phyloP scores from a whole-genome alignment of 2,113 vertebrate genomes.

The Pogonocichla stellata region DNA sequence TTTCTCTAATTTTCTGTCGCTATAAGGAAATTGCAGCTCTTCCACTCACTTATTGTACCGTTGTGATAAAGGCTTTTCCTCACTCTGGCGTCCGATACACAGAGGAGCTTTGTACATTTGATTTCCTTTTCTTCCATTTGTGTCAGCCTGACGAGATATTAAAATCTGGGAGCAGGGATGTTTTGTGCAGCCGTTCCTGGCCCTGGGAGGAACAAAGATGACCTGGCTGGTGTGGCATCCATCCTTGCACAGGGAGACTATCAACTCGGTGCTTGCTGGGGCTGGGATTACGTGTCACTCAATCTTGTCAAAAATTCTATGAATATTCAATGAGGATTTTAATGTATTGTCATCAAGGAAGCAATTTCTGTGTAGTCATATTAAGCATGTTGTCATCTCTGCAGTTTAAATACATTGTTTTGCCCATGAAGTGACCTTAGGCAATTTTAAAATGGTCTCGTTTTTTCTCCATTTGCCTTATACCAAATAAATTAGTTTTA shows the following conservation, averaged over 20 bases:
- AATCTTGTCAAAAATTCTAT: conserved; percentile 76
- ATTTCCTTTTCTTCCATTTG: background rate
- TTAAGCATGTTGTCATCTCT: conserved; percentile 74
- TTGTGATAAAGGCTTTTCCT: conserved; percentile 10
- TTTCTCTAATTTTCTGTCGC: conserved; percentile 39
- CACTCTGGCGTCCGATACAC: background rate
- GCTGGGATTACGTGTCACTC: conserved; percentile 67
- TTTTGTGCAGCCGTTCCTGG: background rate
- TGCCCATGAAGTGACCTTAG: conserved; percentile 77
- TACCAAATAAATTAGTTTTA: conserved; percentile 64
- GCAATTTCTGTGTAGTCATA: conserved; percentile 71
- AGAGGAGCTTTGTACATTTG: background rate
- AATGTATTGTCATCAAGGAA: conserved; percentile 77
- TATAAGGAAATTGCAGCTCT: conserved; percentile 32
- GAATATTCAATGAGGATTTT: conserved; percentile 80
- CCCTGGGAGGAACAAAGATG: conserved; percentile 30
- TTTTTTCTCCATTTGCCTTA: conserved; percentile 47
- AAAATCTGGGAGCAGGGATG: background rate
- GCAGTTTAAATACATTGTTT: conserved; percentile 74
- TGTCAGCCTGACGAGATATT: background rate
- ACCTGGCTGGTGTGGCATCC: conserved; percentile 16
- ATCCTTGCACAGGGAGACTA: background rate
- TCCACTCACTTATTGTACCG: background rate
- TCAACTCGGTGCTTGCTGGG: background rate
- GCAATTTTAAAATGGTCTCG: conserved; percentile 60